Base-by-base conservation (phyloP, 30 jellyfish, hydroid and myxozoan genomes). In the Hydractinia symbiolongicarpus region DNA sequence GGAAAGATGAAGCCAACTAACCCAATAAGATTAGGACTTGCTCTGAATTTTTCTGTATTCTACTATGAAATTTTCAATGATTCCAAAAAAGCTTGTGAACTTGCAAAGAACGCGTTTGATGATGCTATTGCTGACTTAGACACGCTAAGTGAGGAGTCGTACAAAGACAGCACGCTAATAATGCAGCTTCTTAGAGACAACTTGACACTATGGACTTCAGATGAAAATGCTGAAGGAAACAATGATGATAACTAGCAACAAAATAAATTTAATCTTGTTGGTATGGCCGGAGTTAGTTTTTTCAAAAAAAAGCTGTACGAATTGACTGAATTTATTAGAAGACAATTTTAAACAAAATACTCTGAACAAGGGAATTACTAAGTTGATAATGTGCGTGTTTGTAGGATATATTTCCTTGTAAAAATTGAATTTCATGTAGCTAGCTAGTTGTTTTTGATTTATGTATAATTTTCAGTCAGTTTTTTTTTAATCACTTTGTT, bases 111-210 rank as follows among this genome's bases (percentile, higher is more conserved):
- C 19, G 90, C 89, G 19, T 82, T 82, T 75, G 90, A 82, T 55
- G 15, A 15, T 54, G 90, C 90, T 51, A 82, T 82, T 19, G 90
- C 88, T 57, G 88, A 82, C 74, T 61, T 68, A 50, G 96, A 79
- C 17, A 78, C 74, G n/a, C 54, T 82, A 5, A 54, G 40, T 1
- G 90, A 82, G 76, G 90, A 82, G 15, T 49, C 90, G 0, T 68
- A 72, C 89, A 82, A 82, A 61, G 90, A 82, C 60, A 82, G 90
- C 90, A 82, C 90, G n/a, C 4, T 82, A 55, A 82, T 82, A n/a
- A 68, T 82, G 89, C 90, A 82, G 69, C 90, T 82, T 8, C 82
- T 82, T 53, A 55, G 90, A 7, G 90, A 82, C 53, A 82, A 82
- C 62, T 62, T 78, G 83, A 78, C 86, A 8, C 69, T 78, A 57